Percentiles rank a stretch among this genome's conserved stretches.
Evolutionary conservation across 2,113 vertebrate species (phyloP).

Genomic region (Vulpes vulpes): DNA sequence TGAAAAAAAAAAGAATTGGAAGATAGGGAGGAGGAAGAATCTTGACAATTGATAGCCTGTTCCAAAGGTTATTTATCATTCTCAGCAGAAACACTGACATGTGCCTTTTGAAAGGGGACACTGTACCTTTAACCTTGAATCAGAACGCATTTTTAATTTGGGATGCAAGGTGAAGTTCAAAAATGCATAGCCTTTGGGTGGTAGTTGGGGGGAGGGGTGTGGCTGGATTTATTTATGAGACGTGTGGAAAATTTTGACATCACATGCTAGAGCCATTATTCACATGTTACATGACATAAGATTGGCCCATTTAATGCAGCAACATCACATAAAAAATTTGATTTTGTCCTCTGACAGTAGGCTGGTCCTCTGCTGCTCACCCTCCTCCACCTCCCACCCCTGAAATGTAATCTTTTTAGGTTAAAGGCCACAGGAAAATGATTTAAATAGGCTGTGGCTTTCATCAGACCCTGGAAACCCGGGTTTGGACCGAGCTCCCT

Average conservation of each 20-base stretch:
- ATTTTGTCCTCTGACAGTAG: conserved; percentile 86
- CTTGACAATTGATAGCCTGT: conserved; percentile 83
- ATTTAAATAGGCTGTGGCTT: conserved; percentile 63
- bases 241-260: conserved; percentile 88
- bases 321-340: conserved; percentile 86
- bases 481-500: conserved; percentile 17
- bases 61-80: conserved; percentile 87
- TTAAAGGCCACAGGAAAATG: conserved; percentile 80
- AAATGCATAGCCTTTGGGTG: conserved; percentile 83
- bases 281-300: conserved; percentile 88
- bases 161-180: conserved; percentile 85
- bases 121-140: conserved; percentile 90
- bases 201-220: conserved; percentile 81
- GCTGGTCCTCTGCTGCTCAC: conserved; percentile 72
- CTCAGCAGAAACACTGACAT: conserved; percentile 85
- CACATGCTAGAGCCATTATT: conserved; percentile 88
- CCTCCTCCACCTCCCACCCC: neutral
- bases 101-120: conserved; percentile 89
- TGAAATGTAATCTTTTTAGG: conserved; percentile 82
- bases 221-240: conserved; percentile 89
- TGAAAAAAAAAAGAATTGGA: neutral
- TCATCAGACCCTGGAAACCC: conserved; percentile 21
- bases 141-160: conserved; percentile 85
- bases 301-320: conserved; percentile 88
- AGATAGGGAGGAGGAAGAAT: conserved; percentile 25